Evolutionary conservation across 2,113 vertebrate species (phyloP).

Genomic region (Clarias batrachus): DNA sequence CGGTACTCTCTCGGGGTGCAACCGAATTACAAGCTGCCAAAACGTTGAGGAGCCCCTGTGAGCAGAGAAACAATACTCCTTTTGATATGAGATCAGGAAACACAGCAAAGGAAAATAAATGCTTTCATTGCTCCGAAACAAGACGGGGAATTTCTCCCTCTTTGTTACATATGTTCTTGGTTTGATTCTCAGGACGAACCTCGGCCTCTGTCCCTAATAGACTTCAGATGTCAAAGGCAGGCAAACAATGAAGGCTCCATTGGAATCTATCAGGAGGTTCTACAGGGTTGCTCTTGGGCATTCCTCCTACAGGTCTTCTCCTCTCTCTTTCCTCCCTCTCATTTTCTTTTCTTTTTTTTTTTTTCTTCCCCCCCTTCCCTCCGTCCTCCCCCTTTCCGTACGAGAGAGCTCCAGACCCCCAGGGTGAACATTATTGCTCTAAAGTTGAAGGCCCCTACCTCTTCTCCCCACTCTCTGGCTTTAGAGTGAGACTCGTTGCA

Average conservation of each 20-base stretch:
- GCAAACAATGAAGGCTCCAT: constrained; percentile 67
- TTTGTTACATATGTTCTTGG: constrained; percentile 73
- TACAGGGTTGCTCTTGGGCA: constrained; percentile 58
- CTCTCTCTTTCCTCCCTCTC: constrained; percentile 53
- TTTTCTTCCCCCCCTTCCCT: constrained; percentile 53
- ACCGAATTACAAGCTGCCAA: constrained; percentile 65
- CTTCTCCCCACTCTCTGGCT: constrained; percentile 35
- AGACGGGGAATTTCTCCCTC: constrained; percentile 69
- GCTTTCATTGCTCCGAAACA: constrained; percentile 70
- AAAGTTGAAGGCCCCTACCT: constrained; percentile 51
- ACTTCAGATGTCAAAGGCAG: constrained; percentile 76
- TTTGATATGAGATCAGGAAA: constrained; percentile 76
- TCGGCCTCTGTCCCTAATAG: constrained; percentile 73
- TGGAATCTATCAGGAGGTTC: constrained; percentile 76
- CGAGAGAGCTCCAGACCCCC: constrained; percentile 45
- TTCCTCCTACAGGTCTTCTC: constrained; percentile 57
- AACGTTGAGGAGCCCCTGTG: constrained; percentile 72
- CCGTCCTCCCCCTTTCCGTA: constrained; percentile 53
- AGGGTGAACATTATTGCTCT: constrained; percentile 57
- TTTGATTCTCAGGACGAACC: constrained; percentile 77
- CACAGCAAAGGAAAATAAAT: constrained; percentile 78
- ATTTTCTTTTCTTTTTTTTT: constrained; percentile 54
- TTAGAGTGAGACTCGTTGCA: constrained; percentile 41
- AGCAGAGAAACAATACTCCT: constrained; percentile 73
- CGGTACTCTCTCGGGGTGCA: constrained; percentile 52